Base-by-base conservation (phyloP, 2,113 vertebrate genomes). In the Blennius ocellaris region DNA sequence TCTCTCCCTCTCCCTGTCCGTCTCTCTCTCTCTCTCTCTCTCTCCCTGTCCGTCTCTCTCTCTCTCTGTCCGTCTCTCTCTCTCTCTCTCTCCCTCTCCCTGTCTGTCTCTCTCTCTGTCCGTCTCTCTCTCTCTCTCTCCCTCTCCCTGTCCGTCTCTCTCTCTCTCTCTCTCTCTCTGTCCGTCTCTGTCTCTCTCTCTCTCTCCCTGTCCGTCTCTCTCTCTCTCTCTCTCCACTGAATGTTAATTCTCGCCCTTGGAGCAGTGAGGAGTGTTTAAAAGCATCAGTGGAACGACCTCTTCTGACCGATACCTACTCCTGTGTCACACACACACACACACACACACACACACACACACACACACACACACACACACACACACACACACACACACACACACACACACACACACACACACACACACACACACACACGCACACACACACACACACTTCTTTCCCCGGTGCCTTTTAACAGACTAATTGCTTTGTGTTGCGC, bases 401-500 rank as follows among this genome's bases (percentile, higher is more conserved):
- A 16, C 41, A 75, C 41, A 39, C 53, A 12, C 17, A 10, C 7
- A 30, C n/a, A 68, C 48, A 53, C 55, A 14, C 11, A 54, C 67
- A 75, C 41, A 39, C 53, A 12, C 17, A 10, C 7, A 30, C n/a
- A 68, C 48, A 53, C 55, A 14, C 11, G 48, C 11, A 41, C 11
- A 43, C n/a, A 10, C 15, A 62, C 49, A 70, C 59, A 62, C 73
- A 44, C 58, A 16, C 41, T 38, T 54, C 7, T 59, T 47, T 59
- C 47, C 54, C 61, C 49, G 38, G 65, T 69, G 80, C 82, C 85
- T 88, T 91, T 90, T 84, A 85, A 91, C 88, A 84, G 87, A 92
- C 91, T 83, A 92, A 92, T 90, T 92, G 83, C 87, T 83, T 84
- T 89, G 81, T 89, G 87, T 89, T 89, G 84, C 81, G 80, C n/a